A percentile compares a stretch with the other conserved stretches of the same genome.
Evolutionary conservation across 2,797 vertebrate species (phyloP).

Genomic region (Acanthopagrus latus): DNA sequence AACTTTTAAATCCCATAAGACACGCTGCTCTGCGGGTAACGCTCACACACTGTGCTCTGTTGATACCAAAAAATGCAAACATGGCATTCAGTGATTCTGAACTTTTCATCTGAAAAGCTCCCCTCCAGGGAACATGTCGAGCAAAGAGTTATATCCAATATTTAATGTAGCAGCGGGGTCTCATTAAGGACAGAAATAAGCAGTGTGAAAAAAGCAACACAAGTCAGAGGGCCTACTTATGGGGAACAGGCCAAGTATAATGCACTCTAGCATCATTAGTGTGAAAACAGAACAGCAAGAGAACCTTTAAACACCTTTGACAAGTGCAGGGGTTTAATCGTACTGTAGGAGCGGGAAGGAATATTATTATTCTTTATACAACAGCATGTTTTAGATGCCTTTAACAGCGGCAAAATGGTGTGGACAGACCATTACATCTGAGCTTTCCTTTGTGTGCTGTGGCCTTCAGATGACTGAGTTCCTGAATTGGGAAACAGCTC

Average conservation of each 20-base stretch:
- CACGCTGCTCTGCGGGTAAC: not conserved
- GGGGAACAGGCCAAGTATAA: not conserved
- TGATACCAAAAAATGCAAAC: conserved; percentile 46
- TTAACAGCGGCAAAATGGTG: not conserved
- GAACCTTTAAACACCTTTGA: not conserved
- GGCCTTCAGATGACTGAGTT: not conserved
- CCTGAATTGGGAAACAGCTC: not conserved
- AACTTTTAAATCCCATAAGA: conserved; percentile 49
- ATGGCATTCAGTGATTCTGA: conserved; percentile 3
- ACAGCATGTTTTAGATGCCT: conserved; percentile 2
- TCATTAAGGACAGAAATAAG: conserved; percentile 28
- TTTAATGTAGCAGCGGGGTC: conserved; percentile 27
- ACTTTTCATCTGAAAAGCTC: conserved; percentile 21
- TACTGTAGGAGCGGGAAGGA: not conserved
- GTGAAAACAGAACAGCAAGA: conserved; percentile 16
- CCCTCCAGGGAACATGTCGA: conserved; percentile 2
- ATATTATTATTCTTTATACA: not conserved
- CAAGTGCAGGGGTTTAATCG: not conserved
- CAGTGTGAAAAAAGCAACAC: conserved; percentile 18
- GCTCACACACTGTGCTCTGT: conserved; percentile 12
- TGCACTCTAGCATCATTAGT: conserved; percentile 15
- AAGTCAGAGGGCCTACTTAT: conserved; percentile 27
- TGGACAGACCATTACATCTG: not conserved
- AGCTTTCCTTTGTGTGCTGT: not conserved
- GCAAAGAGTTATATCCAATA: conserved; percentile 7